Conservation (phyloP, 2,888 invertebrate species). For the Apotomis betuletana region DNA sequence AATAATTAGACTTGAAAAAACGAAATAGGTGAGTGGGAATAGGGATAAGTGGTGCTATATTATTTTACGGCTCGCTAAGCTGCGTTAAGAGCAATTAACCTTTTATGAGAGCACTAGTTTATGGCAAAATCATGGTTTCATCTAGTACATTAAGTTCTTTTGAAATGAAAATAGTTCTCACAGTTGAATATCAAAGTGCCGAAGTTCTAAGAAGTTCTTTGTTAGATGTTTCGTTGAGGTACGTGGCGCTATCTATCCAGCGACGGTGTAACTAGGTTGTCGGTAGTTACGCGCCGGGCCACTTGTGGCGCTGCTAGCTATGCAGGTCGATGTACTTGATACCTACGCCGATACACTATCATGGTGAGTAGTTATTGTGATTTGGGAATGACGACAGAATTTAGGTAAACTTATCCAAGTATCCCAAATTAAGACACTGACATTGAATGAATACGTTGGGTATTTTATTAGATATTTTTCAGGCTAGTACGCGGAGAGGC, state of each 20-base stretch:
- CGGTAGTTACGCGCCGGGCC: slow-evolving; percentile 22
- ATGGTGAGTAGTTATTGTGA: slow-evolving; percentile 16
- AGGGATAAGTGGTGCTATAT: slow-evolving; percentile 38
- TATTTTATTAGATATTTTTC: neutral
- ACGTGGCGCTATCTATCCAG: slow-evolving; percentile 33
- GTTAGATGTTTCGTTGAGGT: slow-evolving; percentile 4
- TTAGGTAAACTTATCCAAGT: neutral
- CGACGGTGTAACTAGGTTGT: slow-evolving; percentile 4
- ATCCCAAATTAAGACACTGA: neutral
- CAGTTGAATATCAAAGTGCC: slow-evolving; percentile 40
- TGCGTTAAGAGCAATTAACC: slow-evolving; percentile 29
- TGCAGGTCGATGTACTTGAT: slow-evolving; percentile 37
- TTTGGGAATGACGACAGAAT: slow-evolving; percentile 20
- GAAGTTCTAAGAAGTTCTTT: slow-evolving; percentile 46
- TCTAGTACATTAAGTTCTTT: slow-evolving; percentile 16
- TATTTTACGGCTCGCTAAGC: slow-evolving; percentile 34
- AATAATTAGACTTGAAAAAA: slow-evolving; percentile 38
- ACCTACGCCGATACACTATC: slow-evolving; percentile 6
- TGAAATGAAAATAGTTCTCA: slow-evolving; percentile 14
- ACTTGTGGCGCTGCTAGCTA: slow-evolving; percentile 24
- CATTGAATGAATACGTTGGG: neutral
- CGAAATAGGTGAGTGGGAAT: slow-evolving; percentile 36
- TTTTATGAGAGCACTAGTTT: slow-evolving; percentile 17
- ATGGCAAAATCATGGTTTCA: slow-evolving; percentile 8
- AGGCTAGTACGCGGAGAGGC: neutral